A percentile compares a stretch with the other conserved stretches of the same genome.
phyloP scores from a whole-genome alignment of 1,140 invertebrate species.

The Hormaphis cornu region DNA sequence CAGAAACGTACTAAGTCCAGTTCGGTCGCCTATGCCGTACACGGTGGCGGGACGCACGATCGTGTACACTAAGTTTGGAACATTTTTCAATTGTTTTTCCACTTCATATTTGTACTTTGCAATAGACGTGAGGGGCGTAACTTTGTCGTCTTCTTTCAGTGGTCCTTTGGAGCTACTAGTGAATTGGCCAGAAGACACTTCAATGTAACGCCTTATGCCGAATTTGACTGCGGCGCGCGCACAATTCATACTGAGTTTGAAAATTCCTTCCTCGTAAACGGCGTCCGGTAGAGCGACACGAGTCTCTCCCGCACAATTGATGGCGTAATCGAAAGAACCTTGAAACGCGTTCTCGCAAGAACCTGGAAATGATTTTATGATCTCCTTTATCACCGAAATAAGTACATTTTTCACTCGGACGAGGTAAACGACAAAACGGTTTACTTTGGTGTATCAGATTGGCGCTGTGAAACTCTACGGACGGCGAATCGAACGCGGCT shows the following conservation, averaged over 20 bases:
- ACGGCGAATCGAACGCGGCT: conserved; percentile 57
- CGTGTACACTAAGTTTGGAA: conserved; percentile 63
- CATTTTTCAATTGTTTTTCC: conserved; percentile 62
- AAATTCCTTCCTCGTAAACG: conserved; percentile 81
- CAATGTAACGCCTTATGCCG: conserved; percentile 62
- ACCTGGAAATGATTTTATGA: no score
- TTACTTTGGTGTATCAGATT: conserved; percentile 82
- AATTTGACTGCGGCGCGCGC: conserved; percentile 62
- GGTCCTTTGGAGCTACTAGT: conserved; percentile 70
- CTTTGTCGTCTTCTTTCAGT: conserved; percentile 63
- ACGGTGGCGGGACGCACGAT: conserved; percentile 75
- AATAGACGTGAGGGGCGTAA: conserved; percentile 69
- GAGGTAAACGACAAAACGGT: no score
- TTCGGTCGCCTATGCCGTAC: conserved; percentile 74
- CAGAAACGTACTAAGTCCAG: conserved; percentile 61
- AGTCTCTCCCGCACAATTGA: conserved; percentile 85
- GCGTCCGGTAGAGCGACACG: conserved; percentile 76
- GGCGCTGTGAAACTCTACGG: conserved; percentile 80
- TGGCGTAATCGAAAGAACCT: conserved; percentile 63
- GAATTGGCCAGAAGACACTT: conserved; percentile 76
- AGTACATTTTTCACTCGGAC: not conserved
- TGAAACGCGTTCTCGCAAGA: conserved; percentile 67
- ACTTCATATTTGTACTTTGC: conserved; percentile 74
- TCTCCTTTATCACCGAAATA: no score
- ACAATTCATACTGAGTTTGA: conserved; percentile 72